Percentiles rank a stretch among this genome's conserved stretches.
These are phyloP conservation scores for Doris montereyensis DNA, from an alignment of 2,888 invertebrate species.

Conservation along the genomic window DNA sequence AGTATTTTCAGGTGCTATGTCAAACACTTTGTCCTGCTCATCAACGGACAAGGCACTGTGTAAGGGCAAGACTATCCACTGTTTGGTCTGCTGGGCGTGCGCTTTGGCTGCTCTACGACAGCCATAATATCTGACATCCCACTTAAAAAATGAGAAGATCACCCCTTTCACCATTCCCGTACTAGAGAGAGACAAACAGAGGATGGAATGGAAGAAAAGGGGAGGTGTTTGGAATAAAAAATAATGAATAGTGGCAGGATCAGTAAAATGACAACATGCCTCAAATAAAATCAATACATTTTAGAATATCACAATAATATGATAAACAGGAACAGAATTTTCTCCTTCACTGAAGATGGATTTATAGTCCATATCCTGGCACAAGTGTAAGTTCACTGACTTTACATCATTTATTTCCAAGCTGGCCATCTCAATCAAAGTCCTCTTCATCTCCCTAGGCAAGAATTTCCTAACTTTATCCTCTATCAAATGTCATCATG, in stretches of 20 bases:
- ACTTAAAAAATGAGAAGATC: constrained; percentile 94
- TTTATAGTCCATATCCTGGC: too few species aligned
- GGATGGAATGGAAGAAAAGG: not conserved
- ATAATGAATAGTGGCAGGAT: too few species aligned
- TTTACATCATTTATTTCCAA: too few species aligned
- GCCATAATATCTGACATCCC: constrained; percentile 91
- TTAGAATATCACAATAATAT: not conserved
- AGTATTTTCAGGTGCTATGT: constrained; percentile 93
- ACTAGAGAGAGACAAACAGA: constrained; percentile 71
- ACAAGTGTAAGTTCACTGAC: too few species aligned
- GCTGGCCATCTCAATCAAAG: too few species aligned
- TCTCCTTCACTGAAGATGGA: too few species aligned
- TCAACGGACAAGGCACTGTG: constrained; percentile 93
- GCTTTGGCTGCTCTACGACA: constrained; percentile 87
- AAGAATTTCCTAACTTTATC: too few species aligned
- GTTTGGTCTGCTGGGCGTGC: constrained; percentile 83
- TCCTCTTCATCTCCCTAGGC: too few species aligned
- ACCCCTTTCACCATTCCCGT: constrained; percentile 88
- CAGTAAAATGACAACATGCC: not conserved
- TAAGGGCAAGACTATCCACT: constrained; percentile 93
- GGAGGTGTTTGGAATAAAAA: too few species aligned
- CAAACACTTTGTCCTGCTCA: constrained; percentile 98
- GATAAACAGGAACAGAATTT: too few species aligned
- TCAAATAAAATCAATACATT: not conserved
- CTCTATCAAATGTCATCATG: too few species aligned